phyloP scores from a whole-genome alignment of 2,113 vertebrate species.

The Upupa epops region DNA sequence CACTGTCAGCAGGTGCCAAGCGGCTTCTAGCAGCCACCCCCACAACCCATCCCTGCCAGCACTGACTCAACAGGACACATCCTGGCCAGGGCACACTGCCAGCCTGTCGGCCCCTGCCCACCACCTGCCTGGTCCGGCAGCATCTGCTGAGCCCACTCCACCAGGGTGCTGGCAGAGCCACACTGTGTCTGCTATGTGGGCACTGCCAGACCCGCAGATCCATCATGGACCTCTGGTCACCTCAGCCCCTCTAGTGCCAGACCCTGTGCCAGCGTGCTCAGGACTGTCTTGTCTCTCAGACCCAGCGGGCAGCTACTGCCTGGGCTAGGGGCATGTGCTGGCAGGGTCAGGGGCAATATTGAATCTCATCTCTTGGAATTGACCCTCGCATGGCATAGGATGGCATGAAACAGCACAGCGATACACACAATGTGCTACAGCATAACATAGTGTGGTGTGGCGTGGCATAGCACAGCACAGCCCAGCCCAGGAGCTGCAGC shows the following conservation, averaged over 20 bases:
- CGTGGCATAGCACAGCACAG: background rate
- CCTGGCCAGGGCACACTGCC: constrained; percentile 34
- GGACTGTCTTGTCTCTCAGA: accelerated
- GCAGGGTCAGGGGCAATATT: background rate
- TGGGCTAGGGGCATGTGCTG: background rate
- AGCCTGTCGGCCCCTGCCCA: background rate
- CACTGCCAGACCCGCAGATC: background rate
- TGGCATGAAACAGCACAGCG: background rate
- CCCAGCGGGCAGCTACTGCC: accelerated
- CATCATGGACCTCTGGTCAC: accelerated
- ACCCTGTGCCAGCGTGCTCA: accelerated
- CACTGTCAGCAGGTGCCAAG: accelerated
- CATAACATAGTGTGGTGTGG: background rate
- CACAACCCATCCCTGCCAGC: background rate
- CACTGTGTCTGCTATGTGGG: accelerated
- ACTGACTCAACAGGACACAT: background rate
- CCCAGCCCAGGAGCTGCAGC: background rate
- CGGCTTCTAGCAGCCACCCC: background rate
- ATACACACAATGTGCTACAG: background rate
- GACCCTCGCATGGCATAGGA: background rate
- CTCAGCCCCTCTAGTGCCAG: accelerated
- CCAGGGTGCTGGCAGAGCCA: accelerated
- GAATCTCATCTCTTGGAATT: background rate
- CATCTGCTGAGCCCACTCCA: background rate
- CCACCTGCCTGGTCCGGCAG: background rate